phyloP scores from a whole-genome alignment of 2,888 invertebrate species.

The Lacanobia wlatinum region DNA sequence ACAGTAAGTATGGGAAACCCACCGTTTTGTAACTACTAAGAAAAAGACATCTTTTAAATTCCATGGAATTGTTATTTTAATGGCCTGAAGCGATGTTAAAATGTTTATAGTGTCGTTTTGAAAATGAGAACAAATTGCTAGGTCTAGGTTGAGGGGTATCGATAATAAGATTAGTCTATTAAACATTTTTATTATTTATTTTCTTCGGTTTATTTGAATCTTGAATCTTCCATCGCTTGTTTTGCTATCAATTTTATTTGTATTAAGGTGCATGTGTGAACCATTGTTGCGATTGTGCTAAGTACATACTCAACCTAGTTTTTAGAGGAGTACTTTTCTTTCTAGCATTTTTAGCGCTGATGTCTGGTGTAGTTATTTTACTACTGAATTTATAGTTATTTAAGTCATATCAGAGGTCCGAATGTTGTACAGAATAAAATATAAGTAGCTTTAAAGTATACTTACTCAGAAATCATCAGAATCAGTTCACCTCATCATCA shows the following conservation, averaged over 20 bases:
- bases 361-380: no score
- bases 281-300: conserved; percentile 5
- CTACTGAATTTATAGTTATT: no score
- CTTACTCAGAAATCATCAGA: no score
- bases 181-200: conserved; percentile 16
- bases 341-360: no score
- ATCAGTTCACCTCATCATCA: no score
- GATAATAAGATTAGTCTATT: conserved; percentile 23
- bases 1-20: conserved; percentile 41
- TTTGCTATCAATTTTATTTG: conserved; percentile 12
- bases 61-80: conserved; percentile 38
- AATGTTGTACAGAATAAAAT: no score
- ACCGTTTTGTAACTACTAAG: conserved; percentile 32
- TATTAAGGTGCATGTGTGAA: background rate
- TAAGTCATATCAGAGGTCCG: no score
- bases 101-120: background rate
- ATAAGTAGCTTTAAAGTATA: no score
- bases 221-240: conserved; percentile 9
- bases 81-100: background rate
- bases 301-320: conserved; percentile 44
- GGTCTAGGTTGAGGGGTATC: conserved; percentile 35
- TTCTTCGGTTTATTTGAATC: background rate
- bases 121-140: conserved; percentile 5
- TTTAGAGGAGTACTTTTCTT: background rate
- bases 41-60: conserved; percentile 17